Conservation (phyloP, 2,797 vertebrate species). For the Limnodromus scolopaceus region DNA sequence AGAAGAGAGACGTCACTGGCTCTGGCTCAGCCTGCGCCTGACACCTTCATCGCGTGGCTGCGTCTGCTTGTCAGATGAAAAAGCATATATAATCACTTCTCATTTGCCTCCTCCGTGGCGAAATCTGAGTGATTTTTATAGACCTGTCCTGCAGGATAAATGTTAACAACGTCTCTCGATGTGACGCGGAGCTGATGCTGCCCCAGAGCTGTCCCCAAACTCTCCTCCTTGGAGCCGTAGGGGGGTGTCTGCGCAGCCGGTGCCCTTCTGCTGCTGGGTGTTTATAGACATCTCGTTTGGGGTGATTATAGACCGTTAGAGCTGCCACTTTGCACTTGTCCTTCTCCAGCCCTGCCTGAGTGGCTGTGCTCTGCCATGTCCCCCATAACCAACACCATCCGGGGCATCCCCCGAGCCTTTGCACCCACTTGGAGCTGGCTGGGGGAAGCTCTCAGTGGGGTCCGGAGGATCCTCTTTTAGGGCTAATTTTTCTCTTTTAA, state of each 20-base stretch:
- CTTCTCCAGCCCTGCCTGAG: accelerated
- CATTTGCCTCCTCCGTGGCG: no score
- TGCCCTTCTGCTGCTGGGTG: accelerated
- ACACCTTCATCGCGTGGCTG: no score
- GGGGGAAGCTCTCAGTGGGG: accelerated
- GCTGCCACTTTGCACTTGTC: accelerated
- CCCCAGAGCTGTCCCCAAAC: background rate
- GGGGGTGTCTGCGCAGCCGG: background rate
- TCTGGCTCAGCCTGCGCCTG: no score
- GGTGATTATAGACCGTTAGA: accelerated
- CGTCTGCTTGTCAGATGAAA: background rate
- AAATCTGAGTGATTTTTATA: background rate
- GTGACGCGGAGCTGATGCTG: background rate
- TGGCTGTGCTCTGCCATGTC: accelerated
- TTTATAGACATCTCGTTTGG: background rate
- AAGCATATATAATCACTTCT: no score
- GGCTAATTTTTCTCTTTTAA: background rate
- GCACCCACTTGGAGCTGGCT: accelerated
- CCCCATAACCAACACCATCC: accelerated
- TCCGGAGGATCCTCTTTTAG: background rate
- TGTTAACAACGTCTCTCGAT: accelerated
- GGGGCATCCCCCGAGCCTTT: background rate
- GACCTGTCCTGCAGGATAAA: background rate
- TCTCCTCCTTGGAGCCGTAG: no score
- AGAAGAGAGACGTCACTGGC: accelerated